Evolutionary conservation across 1,140 invertebrate species (phyloP).

Genomic region (Aphaenogaster ashmeadi): DNA sequence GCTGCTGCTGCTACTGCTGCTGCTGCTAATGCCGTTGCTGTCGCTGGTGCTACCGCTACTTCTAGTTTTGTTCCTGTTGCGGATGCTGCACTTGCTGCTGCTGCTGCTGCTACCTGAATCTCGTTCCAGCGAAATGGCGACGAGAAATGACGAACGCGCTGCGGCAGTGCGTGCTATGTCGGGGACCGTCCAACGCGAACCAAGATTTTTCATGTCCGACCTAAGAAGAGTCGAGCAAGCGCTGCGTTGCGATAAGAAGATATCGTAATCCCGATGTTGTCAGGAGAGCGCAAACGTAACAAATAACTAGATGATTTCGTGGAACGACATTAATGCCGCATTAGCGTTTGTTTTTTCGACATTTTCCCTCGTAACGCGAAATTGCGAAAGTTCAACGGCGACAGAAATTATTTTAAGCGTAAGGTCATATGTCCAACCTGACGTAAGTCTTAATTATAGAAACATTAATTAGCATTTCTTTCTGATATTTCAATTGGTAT

Average conservation of each 20-base stretch:
- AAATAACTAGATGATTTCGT: not conserved
- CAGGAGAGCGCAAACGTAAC: not conserved
- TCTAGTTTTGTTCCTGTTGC: constrained; percentile 35
- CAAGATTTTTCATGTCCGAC: constrained; percentile 88
- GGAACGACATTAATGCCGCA: not conserved
- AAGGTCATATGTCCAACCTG: not conserved
- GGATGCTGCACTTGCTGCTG: constrained; percentile 44
- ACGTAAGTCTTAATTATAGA: constrained; percentile 29
- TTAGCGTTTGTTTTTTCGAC: not conserved
- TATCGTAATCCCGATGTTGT: not conserved
- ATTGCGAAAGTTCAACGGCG: not conserved
- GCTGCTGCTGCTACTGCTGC: constrained; percentile 33
- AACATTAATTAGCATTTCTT: not conserved
- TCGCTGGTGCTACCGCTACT: constrained; percentile 41
- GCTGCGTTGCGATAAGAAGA: constrained; percentile 54
- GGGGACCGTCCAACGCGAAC: constrained; percentile 87
- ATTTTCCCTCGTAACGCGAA: not conserved
- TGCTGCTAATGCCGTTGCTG: constrained; percentile 22
- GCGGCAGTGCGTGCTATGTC: constrained; percentile 88
- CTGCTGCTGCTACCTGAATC: constrained; percentile 71
- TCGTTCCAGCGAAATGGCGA: constrained; percentile 83
- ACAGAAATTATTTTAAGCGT: not conserved
- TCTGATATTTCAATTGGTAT: constrained; percentile 18
- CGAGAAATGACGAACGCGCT: constrained; percentile 86
- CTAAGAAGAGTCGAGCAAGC: constrained; percentile 69